phyloP scores from a whole-genome alignment of 2,888 invertebrate genomes.

The Netelia fuscicornis region DNA sequence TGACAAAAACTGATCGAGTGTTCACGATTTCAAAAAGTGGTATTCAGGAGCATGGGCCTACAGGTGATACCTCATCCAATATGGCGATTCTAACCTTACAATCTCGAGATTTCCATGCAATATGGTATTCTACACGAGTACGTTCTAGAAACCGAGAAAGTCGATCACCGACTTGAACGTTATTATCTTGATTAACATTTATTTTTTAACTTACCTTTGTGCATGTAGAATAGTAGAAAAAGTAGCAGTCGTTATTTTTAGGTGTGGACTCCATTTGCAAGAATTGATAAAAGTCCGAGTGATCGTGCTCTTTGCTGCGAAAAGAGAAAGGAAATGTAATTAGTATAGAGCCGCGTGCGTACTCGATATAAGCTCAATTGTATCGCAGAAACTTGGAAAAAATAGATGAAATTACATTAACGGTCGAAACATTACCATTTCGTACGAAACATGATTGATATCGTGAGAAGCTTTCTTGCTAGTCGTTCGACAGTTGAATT shows the following conservation, averaged over 20 bases:
- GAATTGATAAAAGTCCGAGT: constrained; percentile 82
- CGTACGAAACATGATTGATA: constrained; percentile 79
- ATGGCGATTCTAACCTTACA: constrained; percentile 81
- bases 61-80: constrained; percentile 73
- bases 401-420: constrained; percentile 5
- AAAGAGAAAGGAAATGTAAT: constrained; percentile 63
- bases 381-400: constrained; percentile 7
- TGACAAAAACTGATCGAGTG: background rate
- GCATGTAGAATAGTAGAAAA: constrained; percentile 95
- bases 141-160: constrained; percentile 21
- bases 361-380: background rate
- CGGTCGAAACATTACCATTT: constrained; percentile 79
- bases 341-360: constrained; percentile 3
- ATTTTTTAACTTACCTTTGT: constrained; percentile 88
- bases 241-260: constrained; percentile 94
- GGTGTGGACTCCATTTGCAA: constrained; percentile 89
- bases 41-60: constrained; percentile 26
- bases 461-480: constrained; percentile 56
- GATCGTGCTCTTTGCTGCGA: constrained; percentile 83
- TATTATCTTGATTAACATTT: background rate
- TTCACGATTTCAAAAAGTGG: background rate
- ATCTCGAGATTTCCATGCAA: constrained; percentile 64
- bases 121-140: constrained; percentile 65
- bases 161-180: constrained; percentile 18
- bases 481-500: constrained; percentile 59